Base-by-base conservation (phyloP, 92 coral and sea anemone genomes). In the Porites cylindrica region DNA sequence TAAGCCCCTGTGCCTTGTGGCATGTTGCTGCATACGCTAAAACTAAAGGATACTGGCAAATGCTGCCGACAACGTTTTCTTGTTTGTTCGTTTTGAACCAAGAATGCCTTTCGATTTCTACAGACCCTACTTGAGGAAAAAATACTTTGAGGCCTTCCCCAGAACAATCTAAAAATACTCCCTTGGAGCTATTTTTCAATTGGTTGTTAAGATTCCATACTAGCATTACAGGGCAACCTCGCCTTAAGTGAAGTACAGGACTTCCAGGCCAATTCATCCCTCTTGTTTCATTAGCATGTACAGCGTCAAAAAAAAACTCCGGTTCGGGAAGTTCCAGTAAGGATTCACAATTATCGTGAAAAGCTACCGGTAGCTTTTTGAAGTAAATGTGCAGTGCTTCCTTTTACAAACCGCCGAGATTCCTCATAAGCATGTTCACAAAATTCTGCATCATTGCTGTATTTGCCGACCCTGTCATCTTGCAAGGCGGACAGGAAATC, bases 1-100 rank as follows among this genome's bases (percentile, higher is more conserved):
- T 88, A 17, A 76, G 79, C 12, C 94, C 91, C 69, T 91, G 91
- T 6, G 91, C 43, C 72, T 81, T 91, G 50, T 87, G 94, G 50
- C 90, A 89, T 1, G 87, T 91, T 2, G 79, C 78, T 14, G 91
- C 91, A 67, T 29, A 29, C 3, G 78, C 54, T 18, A 80, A 78
- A 8, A 61, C 78, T 63, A 82, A 17, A 3, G 94, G 91, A 78
- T 66, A 91, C 74, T 91, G 89, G 16, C 26, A 88, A 8, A 70
- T 32, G 24, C 84, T 54, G 53, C 89, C 91, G 4, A 87, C 71
- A 19, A 87, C 85, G 69, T 54, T 18, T 19, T 89, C 91, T 24
- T 76, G 73, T 54, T 65, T 72, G 54, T 87, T 72, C 21, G 74
- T 72, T 53, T 68, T 91, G 20, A 12, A 62, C 91, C 91, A 91